Evolutionary conservation across 2,797 vertebrate species (phyloP).

Genomic region (Peromyscus nudipes): DNA sequence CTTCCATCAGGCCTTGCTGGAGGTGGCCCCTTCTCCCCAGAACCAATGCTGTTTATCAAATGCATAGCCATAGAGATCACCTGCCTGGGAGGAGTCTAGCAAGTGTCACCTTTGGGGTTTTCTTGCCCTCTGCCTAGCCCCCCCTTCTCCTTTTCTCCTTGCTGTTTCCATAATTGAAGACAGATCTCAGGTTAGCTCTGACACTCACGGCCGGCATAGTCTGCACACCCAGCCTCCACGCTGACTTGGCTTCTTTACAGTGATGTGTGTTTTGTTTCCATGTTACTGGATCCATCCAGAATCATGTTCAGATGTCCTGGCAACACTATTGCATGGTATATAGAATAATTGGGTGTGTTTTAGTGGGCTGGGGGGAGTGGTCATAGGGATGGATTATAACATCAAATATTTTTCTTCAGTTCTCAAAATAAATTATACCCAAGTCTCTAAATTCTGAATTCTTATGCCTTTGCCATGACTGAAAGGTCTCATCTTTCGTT

Average conservation of each 20-base stretch:
- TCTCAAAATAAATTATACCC: constrained; percentile 20
- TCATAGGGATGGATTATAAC: neutral
- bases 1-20: no score
- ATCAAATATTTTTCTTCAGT: constrained; percentile 29
- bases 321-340: neutral
- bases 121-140: neutral
- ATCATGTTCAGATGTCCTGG: constrained; percentile 1
- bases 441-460: neutral
- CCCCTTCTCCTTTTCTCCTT: neutral
- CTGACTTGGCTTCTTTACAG: neutral
- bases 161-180: neutral
- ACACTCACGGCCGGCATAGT: neutral
- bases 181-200: neutral
- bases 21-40: neutral
- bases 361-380: no score
- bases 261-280: neutral
- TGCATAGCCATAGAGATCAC: neutral
- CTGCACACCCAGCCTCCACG: no score
- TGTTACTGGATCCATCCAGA: neutral
- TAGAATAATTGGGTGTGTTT: neutral
- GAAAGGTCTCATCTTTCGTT: neutral
- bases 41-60: rapidly evolving
- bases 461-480: neutral
- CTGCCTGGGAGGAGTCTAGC: neutral
- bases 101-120: neutral